Conservation (phyloP, 1,140 invertebrate genomes). For the Eriocheir sinensis region DNA sequence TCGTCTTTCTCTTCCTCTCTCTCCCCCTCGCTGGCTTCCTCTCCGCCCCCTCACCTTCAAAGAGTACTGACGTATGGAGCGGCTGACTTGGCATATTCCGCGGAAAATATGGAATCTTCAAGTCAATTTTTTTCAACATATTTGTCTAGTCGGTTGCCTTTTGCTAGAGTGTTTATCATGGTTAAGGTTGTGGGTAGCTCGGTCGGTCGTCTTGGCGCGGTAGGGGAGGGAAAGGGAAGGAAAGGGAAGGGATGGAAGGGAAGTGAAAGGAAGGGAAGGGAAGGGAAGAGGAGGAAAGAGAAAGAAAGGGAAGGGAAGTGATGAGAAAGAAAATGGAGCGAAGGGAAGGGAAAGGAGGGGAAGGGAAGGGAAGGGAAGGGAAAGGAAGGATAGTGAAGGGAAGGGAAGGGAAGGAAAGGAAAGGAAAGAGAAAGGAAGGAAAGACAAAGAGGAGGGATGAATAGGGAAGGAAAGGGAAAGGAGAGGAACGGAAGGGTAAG, state of each 20-base stretch:
- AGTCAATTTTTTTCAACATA: conserved; percentile 54
- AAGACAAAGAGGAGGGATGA: neutral
- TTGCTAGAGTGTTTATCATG: conserved; percentile 41
- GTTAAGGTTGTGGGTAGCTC: neutral
- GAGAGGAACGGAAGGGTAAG: neutral
- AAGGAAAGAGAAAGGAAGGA: neutral
- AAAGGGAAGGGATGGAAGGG: neutral
- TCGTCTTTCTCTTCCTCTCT: neutral
- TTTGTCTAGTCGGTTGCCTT: conserved; percentile 5
- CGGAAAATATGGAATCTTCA: conserved; percentile 37
- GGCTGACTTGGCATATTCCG: conserved; percentile 43
- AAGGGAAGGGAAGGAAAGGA: neutral
- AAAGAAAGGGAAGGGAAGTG: neutral
- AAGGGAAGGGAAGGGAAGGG: neutral
- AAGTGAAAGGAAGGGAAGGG: neutral
- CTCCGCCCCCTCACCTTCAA: neutral
- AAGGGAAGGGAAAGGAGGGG: neutral
- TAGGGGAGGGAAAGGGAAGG: neutral
- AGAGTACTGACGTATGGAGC: conserved; percentile 27
- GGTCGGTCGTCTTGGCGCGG: neutral
- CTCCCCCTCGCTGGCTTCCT: neutral
- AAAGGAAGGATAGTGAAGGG: neutral
- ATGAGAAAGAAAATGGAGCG: neutral
- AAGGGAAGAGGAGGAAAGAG: neutral
- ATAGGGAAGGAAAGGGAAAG: neutral